Evolutionary conservation across 2,797 vertebrate species (phyloP).

Genomic region (Chloroceryle inda): DNA sequence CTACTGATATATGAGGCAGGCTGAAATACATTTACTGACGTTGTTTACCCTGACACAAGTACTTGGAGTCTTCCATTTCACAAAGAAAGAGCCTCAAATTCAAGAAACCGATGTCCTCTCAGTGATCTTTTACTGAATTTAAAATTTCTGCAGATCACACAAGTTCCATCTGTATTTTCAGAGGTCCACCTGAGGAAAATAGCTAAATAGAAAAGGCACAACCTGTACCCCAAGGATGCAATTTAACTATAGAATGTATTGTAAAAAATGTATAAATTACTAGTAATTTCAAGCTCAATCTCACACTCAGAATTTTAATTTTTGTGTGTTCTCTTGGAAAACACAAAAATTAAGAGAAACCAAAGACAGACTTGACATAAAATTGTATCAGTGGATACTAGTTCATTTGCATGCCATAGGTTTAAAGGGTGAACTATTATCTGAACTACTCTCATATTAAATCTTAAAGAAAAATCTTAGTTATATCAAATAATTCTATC

Average conservation of each 20-base stretch:
- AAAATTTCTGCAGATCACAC: neutral
- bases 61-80: neutral
- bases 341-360: neutral
- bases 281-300: neutral
- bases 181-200: neutral
- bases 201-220: neutral
- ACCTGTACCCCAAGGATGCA: neutral
- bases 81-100: neutral
- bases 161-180: neutral
- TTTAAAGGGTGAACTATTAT: neutral
- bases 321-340: neutral
- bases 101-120: neutral
- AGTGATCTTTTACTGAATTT: neutral
- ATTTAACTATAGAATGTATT: neutral
- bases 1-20: neutral
- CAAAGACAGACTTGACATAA: neutral
- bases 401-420: neutral
- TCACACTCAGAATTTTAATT: neutral
- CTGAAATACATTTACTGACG: neutral
- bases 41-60: neutral
- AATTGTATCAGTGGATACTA: neutral
- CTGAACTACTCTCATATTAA: neutral
- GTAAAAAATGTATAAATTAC: neutral
- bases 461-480: neutral
- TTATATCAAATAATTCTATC: neutral